Evolutionary conservation across 2,888 invertebrate species (phyloP).

Genomic region (Oligia latruncula): DNA sequence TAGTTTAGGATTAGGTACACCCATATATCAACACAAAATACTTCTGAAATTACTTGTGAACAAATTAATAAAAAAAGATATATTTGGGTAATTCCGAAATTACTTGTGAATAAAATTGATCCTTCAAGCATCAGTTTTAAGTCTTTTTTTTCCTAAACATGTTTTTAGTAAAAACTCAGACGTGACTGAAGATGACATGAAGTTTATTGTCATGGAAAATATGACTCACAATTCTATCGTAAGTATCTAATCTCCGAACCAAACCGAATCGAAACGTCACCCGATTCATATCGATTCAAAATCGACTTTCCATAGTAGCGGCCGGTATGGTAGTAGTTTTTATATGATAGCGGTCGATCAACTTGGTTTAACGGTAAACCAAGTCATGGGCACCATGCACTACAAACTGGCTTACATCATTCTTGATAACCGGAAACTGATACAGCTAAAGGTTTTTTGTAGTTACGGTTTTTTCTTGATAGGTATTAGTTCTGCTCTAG

Average conservation of each 20-base stretch:
- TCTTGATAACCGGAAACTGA: conserved; percentile 64
- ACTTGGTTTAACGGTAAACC: conserved; percentile 82
- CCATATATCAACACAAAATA: too few relatives aligned
- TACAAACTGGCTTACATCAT: conserved; percentile 70
- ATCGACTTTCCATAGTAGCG: conserved; percentile 67
- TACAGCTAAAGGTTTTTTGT: conserved; percentile 59
- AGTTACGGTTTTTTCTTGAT: conserved; percentile 42
- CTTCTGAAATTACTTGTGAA: not conserved
- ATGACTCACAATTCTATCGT: not conserved
- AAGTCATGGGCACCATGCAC: conserved; percentile 71
- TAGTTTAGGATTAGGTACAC: too few relatives aligned
- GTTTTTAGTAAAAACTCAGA: not conserved
- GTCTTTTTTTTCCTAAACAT: not conserved
- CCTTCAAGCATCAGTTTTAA: not conserved
- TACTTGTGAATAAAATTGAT: not conserved
- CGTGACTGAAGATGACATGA: not conserved
- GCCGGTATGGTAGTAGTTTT: conserved; percentile 64
- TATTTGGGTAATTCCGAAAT: not conserved
- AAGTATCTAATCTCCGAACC: not conserved
- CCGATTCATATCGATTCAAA: conserved; percentile 23
- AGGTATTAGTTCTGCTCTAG: conserved; percentile 61
- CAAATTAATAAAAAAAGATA: not conserved
- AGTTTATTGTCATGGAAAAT: not conserved
- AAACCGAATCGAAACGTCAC: conserved; percentile 10
- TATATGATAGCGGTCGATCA: conserved; percentile 81